Conservation (phyloP, 2,888 invertebrate genomes). For the Argyresthia goedartella region DNA sequence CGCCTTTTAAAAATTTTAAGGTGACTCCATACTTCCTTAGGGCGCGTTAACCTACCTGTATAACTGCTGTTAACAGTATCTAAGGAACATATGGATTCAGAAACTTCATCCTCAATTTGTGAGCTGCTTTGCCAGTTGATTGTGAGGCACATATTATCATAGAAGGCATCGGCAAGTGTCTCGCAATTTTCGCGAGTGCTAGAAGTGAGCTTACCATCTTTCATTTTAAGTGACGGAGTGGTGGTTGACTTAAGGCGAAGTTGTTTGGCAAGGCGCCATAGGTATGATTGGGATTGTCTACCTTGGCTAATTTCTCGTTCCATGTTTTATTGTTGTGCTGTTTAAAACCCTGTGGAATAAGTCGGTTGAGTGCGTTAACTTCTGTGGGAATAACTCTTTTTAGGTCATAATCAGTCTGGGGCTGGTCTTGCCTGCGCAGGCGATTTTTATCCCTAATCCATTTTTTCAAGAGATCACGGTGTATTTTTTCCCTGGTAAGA, state of each 20-base stretch:
- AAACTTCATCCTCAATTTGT: neutral
- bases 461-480: neutral
- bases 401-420: neutral
- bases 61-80: neutral
- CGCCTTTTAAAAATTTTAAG: no score
- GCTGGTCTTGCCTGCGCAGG: neutral
- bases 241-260: neutral
- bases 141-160: constrained; percentile 7
- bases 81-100: neutral
- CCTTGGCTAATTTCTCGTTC: neutral
- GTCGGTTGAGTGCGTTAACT: neutral
- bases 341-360: neutral
- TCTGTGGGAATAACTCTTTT: neutral
- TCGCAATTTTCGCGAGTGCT: constrained; percentile 3
- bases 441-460: neutral
- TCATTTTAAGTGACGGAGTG: neutral
- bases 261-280: neutral
- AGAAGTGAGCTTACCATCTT: neutral
- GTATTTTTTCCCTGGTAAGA: neutral
- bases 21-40: constrained; percentile 2
- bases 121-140: neutral
- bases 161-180: constrained; percentile 4
- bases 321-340: neutral
- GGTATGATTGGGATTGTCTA: neutral
- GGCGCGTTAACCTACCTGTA: neutral